Percentiles rank a stretch among this genome's conserved stretches.
These are phyloP conservation scores for Perca schrenkii DNA, from an alignment of 2,113 vertebrate species.

Conservation along the genomic window DNA sequence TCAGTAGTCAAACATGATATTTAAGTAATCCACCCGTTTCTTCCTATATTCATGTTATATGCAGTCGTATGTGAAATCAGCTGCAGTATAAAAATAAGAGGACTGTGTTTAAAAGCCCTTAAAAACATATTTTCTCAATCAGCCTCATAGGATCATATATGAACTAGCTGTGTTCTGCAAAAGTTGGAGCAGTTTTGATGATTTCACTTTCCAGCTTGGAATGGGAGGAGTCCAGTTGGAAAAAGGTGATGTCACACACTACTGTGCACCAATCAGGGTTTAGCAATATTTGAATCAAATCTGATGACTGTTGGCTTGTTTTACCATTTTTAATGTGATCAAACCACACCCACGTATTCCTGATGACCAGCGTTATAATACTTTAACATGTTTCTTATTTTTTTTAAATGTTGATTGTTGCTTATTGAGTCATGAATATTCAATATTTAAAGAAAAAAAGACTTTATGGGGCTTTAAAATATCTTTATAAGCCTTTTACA, in stretches of 20 bases:
- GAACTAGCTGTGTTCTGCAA: background rate
- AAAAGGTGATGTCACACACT: background rate
- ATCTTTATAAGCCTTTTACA: no score
- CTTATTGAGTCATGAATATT: background rate
- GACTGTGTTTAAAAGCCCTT: background rate
- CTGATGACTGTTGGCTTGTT: constrained; percentile 2
- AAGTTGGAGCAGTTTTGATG: background rate
- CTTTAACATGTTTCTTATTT: background rate
- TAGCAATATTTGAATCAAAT: constrained; percentile 14
- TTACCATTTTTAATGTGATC: constrained; percentile 4
- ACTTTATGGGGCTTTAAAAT: background rate
- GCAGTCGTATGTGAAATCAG: no score
- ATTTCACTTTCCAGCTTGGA: background rate
- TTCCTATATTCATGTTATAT: background rate
- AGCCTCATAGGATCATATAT: background rate
- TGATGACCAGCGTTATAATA: background rate
- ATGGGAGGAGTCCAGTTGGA: background rate
- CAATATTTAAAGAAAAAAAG: background rate
- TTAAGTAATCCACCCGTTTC: background rate
- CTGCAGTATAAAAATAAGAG: background rate
- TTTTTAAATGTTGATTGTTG: background rate
- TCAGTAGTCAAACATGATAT: background rate
- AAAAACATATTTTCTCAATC: background rate
- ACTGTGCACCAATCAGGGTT: constrained; percentile 12
- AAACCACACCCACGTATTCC: background rate